phyloP scores from a whole-genome alignment of 2,113 vertebrate genomes.

The Rhinolophus sinicus region DNA sequence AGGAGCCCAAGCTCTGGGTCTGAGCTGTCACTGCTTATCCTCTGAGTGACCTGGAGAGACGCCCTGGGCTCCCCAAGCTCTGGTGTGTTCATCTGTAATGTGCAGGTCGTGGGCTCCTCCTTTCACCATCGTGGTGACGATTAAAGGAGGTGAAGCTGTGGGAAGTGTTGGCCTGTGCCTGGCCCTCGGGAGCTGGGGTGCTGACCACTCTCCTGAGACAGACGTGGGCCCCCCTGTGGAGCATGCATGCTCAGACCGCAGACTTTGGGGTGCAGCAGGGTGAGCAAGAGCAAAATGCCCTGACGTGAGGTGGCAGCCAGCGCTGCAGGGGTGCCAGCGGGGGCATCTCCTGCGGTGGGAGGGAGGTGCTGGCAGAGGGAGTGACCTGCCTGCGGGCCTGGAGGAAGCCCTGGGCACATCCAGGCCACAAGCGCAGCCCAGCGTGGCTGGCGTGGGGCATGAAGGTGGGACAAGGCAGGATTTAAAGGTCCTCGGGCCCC shows the following conservation, averaged over 20 bases:
- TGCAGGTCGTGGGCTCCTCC: background rate
- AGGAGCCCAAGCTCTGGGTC: background rate
- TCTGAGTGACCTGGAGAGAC: background rate
- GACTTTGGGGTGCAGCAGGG: too few species aligned
- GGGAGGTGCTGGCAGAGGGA: background rate
- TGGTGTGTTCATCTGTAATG: background rate
- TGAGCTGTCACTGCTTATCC: background rate
- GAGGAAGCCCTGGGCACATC: background rate
- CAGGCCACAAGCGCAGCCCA: background rate
- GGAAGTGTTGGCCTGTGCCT: background rate
- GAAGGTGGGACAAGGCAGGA: too few species aligned
- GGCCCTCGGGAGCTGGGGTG: background rate
- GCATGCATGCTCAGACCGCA: background rate
- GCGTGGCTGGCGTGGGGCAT: background rate
- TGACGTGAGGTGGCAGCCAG: background rate
- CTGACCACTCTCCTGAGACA: background rate
- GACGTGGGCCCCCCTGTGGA: background rate
- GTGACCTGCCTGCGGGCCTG: background rate
- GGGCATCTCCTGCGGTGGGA: background rate
- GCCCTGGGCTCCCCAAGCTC: background rate
- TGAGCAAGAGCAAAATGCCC: background rate
- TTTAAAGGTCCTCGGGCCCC: background rate
- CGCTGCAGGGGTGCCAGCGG: background rate
- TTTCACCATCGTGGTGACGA: background rate
- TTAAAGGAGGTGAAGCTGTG: background rate